phyloP scores from a whole-genome alignment of 2,888 invertebrate genomes.

The Drosophila affinis region DNA sequence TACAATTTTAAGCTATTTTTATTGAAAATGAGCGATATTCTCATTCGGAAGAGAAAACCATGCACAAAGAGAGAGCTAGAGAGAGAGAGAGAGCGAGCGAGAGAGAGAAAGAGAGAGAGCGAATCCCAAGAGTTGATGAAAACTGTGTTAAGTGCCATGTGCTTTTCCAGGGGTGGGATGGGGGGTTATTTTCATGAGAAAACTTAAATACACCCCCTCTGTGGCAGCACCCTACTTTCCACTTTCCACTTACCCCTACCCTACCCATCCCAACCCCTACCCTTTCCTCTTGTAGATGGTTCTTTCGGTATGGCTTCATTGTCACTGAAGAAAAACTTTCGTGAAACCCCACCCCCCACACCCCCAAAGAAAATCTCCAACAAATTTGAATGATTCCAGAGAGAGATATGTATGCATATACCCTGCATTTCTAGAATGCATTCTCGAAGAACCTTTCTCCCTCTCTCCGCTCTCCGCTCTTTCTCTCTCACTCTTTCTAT shows the following conservation, averaged over 20 bases:
- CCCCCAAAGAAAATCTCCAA: constrained; percentile 34
- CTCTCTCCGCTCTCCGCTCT: neutral
- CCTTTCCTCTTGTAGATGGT: constrained; percentile 38
- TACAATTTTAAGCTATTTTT: constrained; percentile 79
- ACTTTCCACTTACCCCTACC: no score
- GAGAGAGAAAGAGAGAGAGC: constrained; percentile 11
- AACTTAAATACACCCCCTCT: constrained; percentile 20
- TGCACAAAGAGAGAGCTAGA: constrained; percentile 29
- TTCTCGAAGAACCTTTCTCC: constrained; percentile 34
- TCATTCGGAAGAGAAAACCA: constrained; percentile 50
- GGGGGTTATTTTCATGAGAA: constrained; percentile 1
- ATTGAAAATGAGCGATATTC: constrained; percentile 78
- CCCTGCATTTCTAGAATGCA: constrained; percentile 61
- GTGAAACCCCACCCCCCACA: constrained; percentile 14
- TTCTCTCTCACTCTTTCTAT: neutral
- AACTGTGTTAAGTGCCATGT: constrained; percentile 72
- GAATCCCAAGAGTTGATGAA: constrained; percentile 30
- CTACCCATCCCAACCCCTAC: neutral
- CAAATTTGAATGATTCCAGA: constrained; percentile 36
- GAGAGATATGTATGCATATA: neutral
- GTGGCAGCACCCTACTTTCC: neutral
- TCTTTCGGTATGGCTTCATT: constrained; percentile 63
- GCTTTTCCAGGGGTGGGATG: constrained; percentile 12
- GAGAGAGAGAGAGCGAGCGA: constrained; percentile 14
- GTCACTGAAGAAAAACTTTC: constrained; percentile 44